Evolutionary conservation across 2,888 invertebrate genomes (phyloP), one percentile per base, ranked within the genome.

Genomic region (Chouioia cunea): DNA sequence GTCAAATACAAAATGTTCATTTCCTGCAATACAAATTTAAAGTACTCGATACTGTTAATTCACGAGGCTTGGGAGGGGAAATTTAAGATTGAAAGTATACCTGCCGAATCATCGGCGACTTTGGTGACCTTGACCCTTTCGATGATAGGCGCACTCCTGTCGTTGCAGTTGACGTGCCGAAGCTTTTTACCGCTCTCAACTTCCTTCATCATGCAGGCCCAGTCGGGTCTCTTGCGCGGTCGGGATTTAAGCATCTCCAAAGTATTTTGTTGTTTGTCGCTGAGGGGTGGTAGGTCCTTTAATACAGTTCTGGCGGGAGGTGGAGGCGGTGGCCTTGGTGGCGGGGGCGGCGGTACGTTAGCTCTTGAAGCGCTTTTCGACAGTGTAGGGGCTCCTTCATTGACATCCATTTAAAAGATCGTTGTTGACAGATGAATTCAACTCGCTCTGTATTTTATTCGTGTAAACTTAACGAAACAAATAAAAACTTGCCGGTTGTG

Each of bases 161-260:
- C 96, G 85, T 96, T 95, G 85, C 94, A 94, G 78, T 92, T 90
- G 58, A 96, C 94, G 81, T 95, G 93, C 80, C 91, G 92, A 75
- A 96, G 86, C 81, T 92, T 93, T 79, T 85, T 91, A 59, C 94
- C 94, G 75, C 90, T 87, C 82, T 95, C 95, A n/a, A 96, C 93
- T 85, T 96, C 96, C 84, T 95, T 95, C 92, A 96, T 93, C 92
- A 96, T 93, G 78, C 92, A 91, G 16, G 91, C 93, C 95, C 95
- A 96, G 83, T 96, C 96, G 0, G 96, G 96, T 76, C 95, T 90
- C 81, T 89, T 91, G 76, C 95, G 89, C 0, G 95, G 94, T 77
- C 94, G 88, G 77, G 92, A 87, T 81, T 90, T 91, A 20, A 95
- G 88, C 77, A 90, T 88, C 71, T 95, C 95, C 71, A 96, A 79